phyloP scores from a whole-genome alignment of 2,797 vertebrate genomes.

The Dipus sagitta region DNA sequence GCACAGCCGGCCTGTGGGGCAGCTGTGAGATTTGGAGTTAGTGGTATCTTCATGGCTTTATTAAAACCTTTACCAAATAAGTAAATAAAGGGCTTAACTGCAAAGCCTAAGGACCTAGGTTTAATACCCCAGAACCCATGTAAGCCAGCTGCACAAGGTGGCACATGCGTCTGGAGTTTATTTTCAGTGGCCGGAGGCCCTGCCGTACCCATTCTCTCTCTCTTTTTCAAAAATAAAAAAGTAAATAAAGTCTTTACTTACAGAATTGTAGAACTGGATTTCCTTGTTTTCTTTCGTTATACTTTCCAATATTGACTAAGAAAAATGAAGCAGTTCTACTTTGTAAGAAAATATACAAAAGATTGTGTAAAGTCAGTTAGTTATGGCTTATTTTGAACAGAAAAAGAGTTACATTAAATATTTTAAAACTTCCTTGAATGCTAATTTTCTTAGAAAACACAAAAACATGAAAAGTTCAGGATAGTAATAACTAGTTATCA shows the following conservation, averaged over 20 bases:
- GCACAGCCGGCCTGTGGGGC: not conserved
- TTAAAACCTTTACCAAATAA: not conserved
- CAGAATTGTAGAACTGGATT: not conserved
- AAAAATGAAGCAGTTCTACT: not conserved
- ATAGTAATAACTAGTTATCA: not conserved
- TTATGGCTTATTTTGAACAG: constrained; percentile 28
- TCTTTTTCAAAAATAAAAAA: no score
- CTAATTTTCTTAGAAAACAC: constrained; percentile 36
- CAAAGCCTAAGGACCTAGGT: no score
- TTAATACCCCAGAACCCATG: no score
- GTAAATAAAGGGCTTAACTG: no score
- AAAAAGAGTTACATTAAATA: constrained; percentile 30
- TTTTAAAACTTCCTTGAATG: not conserved
- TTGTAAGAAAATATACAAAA: constrained; percentile 38
- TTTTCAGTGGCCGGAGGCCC: no score
- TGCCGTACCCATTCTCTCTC: no score
- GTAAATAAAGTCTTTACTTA: not conserved
- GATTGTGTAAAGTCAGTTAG: not conserved
- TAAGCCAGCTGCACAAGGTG: no score
- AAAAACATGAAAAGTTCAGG: constrained; percentile 27
- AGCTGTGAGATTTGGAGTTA: not conserved
- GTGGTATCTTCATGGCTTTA: not conserved
- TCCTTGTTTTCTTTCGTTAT: constrained; percentile 14
- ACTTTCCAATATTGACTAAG: not conserved
- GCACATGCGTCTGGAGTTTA: no score